phyloP scores from a whole-genome alignment of 2,888 invertebrate genomes.

The Trachelus troglodyta region DNA sequence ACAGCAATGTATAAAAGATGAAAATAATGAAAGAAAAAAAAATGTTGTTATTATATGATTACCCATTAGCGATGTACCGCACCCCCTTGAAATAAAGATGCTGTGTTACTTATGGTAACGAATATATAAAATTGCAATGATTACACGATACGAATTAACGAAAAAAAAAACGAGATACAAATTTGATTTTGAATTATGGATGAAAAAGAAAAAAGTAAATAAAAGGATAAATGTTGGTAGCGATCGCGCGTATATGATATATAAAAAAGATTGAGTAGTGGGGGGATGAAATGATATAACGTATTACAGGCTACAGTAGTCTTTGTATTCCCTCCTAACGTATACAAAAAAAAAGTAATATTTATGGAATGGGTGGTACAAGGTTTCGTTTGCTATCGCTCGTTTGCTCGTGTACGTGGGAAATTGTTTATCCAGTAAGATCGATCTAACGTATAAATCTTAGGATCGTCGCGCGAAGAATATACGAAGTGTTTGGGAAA shows the following conservation, averaged over 20 bases:
- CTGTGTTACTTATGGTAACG: not conserved
- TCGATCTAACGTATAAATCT: not conserved
- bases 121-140: not conserved
- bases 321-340: conserved; percentile 23
- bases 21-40: not conserved
- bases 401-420: not conserved
- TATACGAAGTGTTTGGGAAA: not conserved
- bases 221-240: not conserved
- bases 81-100: not conserved
- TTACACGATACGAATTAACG: not conserved
- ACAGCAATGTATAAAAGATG: not conserved
- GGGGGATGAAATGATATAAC: conserved; percentile 13
- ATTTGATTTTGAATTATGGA: conserved; percentile 11
- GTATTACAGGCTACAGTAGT: conserved; percentile 17
- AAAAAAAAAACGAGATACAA: not conserved
- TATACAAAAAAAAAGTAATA: conserved; percentile 17
- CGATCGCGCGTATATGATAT: not conserved
- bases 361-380: conserved; percentile 14
- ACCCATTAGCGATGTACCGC: not conserved
- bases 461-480: not conserved
- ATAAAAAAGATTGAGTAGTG: not conserved
- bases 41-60: not conserved
- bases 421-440: not conserved
- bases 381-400: not conserved
- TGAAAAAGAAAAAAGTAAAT: conserved; percentile 14